Percentiles rank a stretch among this genome's conserved stretches.
phyloP scores from a whole-genome alignment of 2,888 invertebrate genomes.

The Epistrophe grossulariae region DNA sequence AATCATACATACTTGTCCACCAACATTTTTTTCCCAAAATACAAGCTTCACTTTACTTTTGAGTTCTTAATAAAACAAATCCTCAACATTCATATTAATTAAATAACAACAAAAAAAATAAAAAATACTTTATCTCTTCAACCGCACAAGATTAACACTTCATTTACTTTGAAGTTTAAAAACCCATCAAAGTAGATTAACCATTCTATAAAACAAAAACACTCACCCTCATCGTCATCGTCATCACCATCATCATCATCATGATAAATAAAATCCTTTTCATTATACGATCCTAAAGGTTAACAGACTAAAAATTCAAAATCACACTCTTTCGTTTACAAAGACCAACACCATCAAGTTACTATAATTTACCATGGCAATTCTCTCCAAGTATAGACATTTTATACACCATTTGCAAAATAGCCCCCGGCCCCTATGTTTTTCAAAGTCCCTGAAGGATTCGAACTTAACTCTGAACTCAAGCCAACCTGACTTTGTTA shows the following conservation, averaged over 20 bases:
- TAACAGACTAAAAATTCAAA: conserved; percentile 35
- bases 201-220: not conserved
- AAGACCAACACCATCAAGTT: not conserved
- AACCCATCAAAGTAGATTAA: conserved; percentile 11
- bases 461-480: not conserved
- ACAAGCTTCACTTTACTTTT: not conserved
- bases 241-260: not conserved
- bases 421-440: too few species aligned
- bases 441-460: not conserved
- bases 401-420: conserved; percentile 30
- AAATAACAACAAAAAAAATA: not conserved
- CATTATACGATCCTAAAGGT: not conserved
- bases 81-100: not conserved
- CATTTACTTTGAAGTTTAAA: conserved; percentile 19
- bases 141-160: conserved; percentile 16
- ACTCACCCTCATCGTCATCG: not conserved
- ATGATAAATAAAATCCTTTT: conserved; percentile 23
- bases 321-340: not conserved
- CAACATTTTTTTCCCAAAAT: too few species aligned
- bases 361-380: not conserved
- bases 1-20: too few species aligned
- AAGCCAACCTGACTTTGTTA: conserved; percentile 31
- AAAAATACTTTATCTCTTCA: not conserved
- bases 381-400: conserved; percentile 30
- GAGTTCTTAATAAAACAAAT: not conserved